phyloP scores from a whole-genome alignment of 1,140 invertebrate genomes.

The Meloidogyne chitwoodi region DNA sequence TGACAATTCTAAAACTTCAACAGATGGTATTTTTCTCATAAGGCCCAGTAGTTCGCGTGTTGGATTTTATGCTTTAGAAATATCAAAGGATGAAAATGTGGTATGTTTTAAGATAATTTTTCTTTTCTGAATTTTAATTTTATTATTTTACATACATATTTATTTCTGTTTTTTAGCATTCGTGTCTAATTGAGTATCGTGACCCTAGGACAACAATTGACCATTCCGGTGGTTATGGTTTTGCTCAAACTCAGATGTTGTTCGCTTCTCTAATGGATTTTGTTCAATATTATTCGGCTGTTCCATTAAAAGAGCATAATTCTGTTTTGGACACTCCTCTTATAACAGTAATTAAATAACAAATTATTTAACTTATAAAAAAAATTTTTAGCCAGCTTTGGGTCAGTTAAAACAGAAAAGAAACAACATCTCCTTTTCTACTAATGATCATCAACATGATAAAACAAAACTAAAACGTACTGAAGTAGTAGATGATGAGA shows the following conservation, averaged over 20 bases:
- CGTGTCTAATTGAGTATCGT: slow-evolving; percentile 45
- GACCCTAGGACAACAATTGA: slow-evolving; percentile 28
- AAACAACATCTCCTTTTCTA: not conserved
- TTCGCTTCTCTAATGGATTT: slow-evolving; percentile 46
- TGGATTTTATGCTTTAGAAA: slow-evolving; percentile 45
- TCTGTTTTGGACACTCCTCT: slow-evolving; percentile 33
- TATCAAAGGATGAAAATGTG: slow-evolving; percentile 29
- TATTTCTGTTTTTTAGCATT: slow-evolving; percentile 2
- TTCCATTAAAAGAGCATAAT: slow-evolving; percentile 43
- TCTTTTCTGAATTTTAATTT: not conserved
- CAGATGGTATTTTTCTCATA: slow-evolving; percentile 46
- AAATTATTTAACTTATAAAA: not conserved
- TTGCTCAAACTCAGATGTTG: slow-evolving; percentile 44
- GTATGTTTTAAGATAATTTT: not conserved
- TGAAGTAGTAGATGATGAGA: not conserved
- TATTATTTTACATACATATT: not conserved
- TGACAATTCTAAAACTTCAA: not conserved
- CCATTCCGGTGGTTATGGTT: slow-evolving; percentile 39
- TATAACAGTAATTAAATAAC: not conserved
- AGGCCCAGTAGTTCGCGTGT: slow-evolving; percentile 37
- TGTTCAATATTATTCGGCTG: slow-evolving; percentile 42
- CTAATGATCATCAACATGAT: not conserved
- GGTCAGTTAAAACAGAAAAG: not conserved
- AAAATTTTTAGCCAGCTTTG: slow-evolving; percentile 8
- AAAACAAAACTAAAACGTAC: not conserved